These are phyloP conservation scores for Iselma pallidipennis DNA, from an alignment of 2,888 invertebrate genomes.

Conservation along the genomic window DNA sequence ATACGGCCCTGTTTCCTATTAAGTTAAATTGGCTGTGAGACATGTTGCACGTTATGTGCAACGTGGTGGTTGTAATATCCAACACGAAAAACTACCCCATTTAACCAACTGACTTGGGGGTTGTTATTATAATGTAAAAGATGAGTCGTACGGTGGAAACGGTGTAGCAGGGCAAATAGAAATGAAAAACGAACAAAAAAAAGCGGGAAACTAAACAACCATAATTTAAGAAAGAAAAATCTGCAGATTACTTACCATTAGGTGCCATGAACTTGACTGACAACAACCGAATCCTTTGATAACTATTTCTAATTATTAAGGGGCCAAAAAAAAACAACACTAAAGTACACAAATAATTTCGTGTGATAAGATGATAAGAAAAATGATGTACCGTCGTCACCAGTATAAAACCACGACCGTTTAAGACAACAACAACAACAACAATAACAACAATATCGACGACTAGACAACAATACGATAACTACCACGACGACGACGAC, in stretches of 20 bases:
- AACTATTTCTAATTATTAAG: too few species aligned
- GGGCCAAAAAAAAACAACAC: too few species aligned
- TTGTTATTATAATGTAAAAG: neutral
- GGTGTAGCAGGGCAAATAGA: too few species aligned
- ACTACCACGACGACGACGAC: conserved; percentile 10
- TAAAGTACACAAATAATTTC: too few species aligned
- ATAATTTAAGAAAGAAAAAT: too few species aligned
- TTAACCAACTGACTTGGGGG: neutral
- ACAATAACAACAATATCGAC: neutral
- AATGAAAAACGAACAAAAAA: too few species aligned
- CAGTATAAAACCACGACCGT: neutral
- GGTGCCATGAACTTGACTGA: too few species aligned
- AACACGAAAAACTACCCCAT: neutral
- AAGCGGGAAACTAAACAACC: too few species aligned
- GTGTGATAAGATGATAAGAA: too few species aligned
- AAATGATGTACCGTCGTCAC: neutral
- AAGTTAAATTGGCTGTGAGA: conserved; percentile 2
- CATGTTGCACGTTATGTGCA: conserved; percentile 3
- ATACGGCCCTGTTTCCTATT: neutral
- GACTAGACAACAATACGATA: conserved; percentile 4
- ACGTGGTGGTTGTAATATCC: neutral
- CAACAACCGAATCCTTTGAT: too few species aligned
- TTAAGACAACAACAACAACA: neutral
- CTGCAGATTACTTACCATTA: too few species aligned
- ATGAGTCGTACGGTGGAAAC: too few species aligned